phyloP scores from a whole-genome alignment of 2,797 vertebrate genomes.

The Hemitrygon akajei region DNA sequence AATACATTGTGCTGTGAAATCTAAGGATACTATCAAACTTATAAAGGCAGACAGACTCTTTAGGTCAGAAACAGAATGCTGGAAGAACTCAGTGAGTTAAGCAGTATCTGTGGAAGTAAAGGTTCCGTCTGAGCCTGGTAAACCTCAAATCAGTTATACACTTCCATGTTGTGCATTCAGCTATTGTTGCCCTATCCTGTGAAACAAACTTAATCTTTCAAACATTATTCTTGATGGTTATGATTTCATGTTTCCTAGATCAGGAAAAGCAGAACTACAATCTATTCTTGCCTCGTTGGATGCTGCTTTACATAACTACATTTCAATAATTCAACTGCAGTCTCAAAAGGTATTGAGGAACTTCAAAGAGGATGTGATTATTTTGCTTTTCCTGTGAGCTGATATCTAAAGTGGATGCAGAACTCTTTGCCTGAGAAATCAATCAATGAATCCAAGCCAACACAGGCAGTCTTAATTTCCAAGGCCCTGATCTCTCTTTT shows the following conservation, averaged over 20 bases:
- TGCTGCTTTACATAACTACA: neutral
- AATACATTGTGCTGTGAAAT: neutral
- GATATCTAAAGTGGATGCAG: slow-evolving; percentile 29
- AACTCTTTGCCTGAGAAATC: neutral
- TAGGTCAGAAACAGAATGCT: no score
- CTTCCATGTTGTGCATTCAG: neutral
- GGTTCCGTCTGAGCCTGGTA: neutral
- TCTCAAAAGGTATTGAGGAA: neutral
- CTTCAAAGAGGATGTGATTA: slow-evolving; percentile 10
- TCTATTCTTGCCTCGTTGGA: neutral
- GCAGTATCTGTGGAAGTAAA: no score
- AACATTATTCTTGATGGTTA: neutral
- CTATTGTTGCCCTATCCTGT: neutral
- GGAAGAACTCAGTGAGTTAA: no score
- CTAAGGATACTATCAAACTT: neutral
- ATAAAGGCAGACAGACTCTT: neutral
- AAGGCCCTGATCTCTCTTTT: slow-evolving; percentile 4
- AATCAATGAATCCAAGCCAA: slow-evolving; percentile 20
- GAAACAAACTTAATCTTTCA: slow-evolving; percentile 1
- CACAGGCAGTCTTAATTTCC: neutral
- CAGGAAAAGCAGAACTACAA: neutral
- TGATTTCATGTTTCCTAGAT: neutral
- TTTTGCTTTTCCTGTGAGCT: neutral
- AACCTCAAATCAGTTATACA: neutral
- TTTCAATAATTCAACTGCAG: neutral